Evolutionary conservation across 1,140 invertebrate genomes (phyloP).

Genomic region (Lucilia cuprina): DNA sequence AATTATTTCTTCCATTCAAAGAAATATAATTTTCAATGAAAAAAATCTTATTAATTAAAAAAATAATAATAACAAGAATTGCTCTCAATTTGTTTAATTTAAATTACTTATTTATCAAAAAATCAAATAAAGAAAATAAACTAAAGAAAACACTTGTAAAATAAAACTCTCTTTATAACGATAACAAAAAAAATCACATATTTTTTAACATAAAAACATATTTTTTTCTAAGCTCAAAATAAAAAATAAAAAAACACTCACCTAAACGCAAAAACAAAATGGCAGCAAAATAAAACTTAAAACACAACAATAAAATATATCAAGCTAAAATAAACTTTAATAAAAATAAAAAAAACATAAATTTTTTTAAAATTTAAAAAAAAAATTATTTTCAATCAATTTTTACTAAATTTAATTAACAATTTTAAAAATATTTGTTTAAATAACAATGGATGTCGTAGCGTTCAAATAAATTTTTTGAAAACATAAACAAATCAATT

Average conservation of each 20-base stretch:
- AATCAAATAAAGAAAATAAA: neutral
- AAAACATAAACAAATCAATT: too few species aligned
- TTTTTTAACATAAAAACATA: constrained; percentile 15
- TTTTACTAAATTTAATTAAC: too few species aligned
- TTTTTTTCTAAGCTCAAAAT: constrained; percentile 33
- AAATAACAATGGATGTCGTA: too few species aligned
- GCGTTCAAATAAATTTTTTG: too few species aligned
- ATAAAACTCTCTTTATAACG: neutral
- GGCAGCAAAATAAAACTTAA: neutral
- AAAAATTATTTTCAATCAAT: too few species aligned
- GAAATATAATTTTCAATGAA: too few species aligned
- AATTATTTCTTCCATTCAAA: too few species aligned
- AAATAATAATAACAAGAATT: too few species aligned
- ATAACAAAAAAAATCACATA: neutral
- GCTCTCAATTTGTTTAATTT: neutral
- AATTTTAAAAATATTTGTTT: too few species aligned
- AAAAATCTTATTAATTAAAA: too few species aligned
- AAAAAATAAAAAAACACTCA: constrained; percentile 20
- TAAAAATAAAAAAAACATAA: neutral
- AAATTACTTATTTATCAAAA: neutral
- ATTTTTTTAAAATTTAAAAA: neutral
- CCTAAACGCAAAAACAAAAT: neutral
- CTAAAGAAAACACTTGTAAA: constrained; percentile 14
- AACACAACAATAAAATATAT: neutral
- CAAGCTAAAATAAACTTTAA: constrained; percentile 19